Percentiles rank a stretch among this genome's conserved stretches.
These are phyloP conservation scores for Leptogaster cylindrica DNA, from an alignment of 2,888 invertebrate species.

Conservation along the genomic window DNA sequence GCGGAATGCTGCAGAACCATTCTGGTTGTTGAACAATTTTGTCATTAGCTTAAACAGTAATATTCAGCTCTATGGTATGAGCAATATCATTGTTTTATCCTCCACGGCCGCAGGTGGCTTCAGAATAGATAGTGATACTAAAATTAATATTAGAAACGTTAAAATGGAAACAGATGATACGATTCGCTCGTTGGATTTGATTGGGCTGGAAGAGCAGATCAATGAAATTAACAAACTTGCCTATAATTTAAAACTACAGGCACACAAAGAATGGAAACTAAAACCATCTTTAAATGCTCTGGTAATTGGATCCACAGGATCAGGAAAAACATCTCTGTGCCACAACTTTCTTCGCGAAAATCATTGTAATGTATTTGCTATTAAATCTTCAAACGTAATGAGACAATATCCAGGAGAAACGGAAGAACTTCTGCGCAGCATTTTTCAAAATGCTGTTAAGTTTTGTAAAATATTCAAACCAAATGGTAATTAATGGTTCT, in stretches of 20 bases:
- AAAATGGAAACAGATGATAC: slow-evolving; percentile 44
- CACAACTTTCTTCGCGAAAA: slow-evolving; percentile 62
- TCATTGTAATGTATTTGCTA: slow-evolving; percentile 61
- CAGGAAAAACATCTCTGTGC: slow-evolving; percentile 67
- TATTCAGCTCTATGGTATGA: not conserved
- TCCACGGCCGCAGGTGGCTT: slow-evolving; percentile 46
- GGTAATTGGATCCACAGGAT: slow-evolving; percentile 65
- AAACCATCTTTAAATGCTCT: slow-evolving; percentile 50
- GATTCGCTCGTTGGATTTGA: slow-evolving; percentile 37
- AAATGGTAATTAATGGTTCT: too few species aligned
- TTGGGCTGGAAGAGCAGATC: slow-evolving; percentile 53
- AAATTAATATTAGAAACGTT: slow-evolving; percentile 51
- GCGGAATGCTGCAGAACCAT: slow-evolving; percentile 3
- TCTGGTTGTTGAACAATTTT: not conserved
- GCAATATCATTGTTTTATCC: not conserved
- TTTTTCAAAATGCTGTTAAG: slow-evolving; percentile 61
- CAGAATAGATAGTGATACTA: slow-evolving; percentile 48
- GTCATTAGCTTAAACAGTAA: not conserved
- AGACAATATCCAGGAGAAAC: slow-evolving; percentile 65
- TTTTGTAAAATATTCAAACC: slow-evolving; percentile 54
- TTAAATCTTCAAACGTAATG: slow-evolving; percentile 62
- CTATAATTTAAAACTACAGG: slow-evolving; percentile 55
- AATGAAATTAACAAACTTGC: slow-evolving; percentile 53
- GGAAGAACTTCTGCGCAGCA: slow-evolving; percentile 61
- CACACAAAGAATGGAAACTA: slow-evolving; percentile 52